A percentile compares a stretch with the other conserved stretches of the same genome.
Evolutionary conservation across 2,888 invertebrate genomes (phyloP).

Genomic region (Cacoxenus indagator): DNA sequence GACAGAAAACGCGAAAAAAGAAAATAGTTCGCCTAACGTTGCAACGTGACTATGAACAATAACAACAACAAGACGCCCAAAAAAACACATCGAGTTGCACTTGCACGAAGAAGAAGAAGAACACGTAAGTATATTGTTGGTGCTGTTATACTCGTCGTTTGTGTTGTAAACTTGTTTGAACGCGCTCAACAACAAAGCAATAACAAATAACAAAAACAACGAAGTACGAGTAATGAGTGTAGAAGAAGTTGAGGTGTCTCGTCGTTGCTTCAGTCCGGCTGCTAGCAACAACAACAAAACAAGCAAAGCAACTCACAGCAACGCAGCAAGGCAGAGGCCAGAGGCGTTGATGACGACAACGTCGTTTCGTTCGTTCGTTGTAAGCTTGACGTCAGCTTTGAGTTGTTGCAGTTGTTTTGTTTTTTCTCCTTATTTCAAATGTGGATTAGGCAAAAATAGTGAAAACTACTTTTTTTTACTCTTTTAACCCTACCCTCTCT

Average conservation of each 20-base stretch:
- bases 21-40: conserved; percentile 43
- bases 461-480: conserved; percentile 58
- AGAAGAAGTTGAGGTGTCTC: conserved; percentile 17
- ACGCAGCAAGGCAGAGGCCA: background rate
- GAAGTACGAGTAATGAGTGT: too few relatives aligned
- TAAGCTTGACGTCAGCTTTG: too few relatives aligned
- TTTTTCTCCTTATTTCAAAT: conserved; percentile 39
- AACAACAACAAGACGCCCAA: too few relatives aligned
- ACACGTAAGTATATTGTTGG: conserved; percentile 21
- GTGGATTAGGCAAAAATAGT: conserved; percentile 58
- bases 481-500: too few relatives aligned
- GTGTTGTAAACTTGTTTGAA: conserved; percentile 1
- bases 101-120: too few relatives aligned
- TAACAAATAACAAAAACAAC: background rate
- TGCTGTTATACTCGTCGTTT: conserved; percentile 12
- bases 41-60: conserved; percentile 59
- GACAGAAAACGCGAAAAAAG: conserved; percentile 25
- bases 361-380: too few relatives aligned
- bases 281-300: background rate
- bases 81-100: conserved; percentile 54
- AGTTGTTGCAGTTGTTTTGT: too few relatives aligned
- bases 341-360: background rate
- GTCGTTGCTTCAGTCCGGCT: background rate
- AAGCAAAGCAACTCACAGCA: background rate
- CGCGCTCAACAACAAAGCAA: background rate